phyloP scores from a whole-genome alignment of 2,888 invertebrate genomes.

The Pomacea canaliculata region DNA sequence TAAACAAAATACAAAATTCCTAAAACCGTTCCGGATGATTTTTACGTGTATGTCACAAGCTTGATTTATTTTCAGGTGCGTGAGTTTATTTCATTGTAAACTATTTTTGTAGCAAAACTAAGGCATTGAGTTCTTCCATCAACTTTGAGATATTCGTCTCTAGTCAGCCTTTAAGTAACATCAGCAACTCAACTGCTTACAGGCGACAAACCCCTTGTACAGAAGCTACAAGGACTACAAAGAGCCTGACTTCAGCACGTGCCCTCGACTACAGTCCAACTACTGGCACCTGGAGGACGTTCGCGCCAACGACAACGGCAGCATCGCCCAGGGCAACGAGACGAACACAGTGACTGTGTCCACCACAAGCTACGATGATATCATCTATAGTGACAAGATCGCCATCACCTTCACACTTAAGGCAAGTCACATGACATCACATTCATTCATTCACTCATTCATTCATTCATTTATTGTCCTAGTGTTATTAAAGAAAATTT shows the following conservation, averaged over 20 bases:
- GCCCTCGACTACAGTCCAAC: background rate
- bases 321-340: background rate
- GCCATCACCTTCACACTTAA: conserved; percentile 2
- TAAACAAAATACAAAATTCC: too few species aligned
- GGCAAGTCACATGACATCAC: background rate
- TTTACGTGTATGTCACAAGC: too few species aligned
- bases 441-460: too few species aligned
- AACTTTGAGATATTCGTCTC: too few species aligned
- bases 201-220: conserved; percentile 14
- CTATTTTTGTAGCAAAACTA: background rate
- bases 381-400: background rate
- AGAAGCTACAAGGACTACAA: background rate
- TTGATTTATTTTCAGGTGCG: too few species aligned
- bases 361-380: background rate
- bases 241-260: background rate
- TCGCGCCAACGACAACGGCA: background rate
- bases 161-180: background rate
- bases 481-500: too few species aligned
- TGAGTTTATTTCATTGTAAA: too few species aligned
- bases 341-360: background rate
- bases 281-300: conserved; percentile 5
- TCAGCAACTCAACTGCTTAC: background rate
- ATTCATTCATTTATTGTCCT: too few species aligned
- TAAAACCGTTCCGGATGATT: too few species aligned
- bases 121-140: too few species aligned